These are phyloP conservation scores for Micropterix aruncella DNA, from an alignment of 2,888 invertebrate genomes.

Conservation along the genomic window DNA sequence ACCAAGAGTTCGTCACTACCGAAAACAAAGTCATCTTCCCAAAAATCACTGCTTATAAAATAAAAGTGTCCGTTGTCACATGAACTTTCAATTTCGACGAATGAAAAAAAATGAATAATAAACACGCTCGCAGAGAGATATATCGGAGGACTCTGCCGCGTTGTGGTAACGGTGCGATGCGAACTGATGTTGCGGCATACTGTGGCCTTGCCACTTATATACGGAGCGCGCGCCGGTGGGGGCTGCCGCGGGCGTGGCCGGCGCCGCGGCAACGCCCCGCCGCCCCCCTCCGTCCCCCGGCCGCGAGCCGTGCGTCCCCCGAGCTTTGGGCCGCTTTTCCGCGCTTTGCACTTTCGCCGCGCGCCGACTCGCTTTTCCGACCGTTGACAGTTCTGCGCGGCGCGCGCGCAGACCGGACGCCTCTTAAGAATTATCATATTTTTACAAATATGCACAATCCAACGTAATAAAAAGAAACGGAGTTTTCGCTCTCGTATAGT, in stretches of 20 bases:
- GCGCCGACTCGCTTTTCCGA: no score
- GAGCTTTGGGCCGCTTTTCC: conserved; percentile 3
- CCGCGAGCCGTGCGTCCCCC: conserved; percentile 5
- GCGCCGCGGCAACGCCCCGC: conserved; percentile 7
- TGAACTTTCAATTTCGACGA: conserved; percentile 2
- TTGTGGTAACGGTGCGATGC: conserved; percentile 23
- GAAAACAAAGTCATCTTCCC: conserved; percentile 9
- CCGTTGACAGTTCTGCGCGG: no score
- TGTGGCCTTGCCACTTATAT: conserved; percentile 38
- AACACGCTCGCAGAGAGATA: conserved; percentile 18
- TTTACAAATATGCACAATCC: no score
- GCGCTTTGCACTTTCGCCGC: no score
- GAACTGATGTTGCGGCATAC: conserved; percentile 31
- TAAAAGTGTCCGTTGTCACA: conserved; percentile 2
- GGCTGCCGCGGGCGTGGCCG: conserved; percentile 19
- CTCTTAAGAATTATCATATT: no score
- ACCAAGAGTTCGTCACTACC: conserved; percentile 30
- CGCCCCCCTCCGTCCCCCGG: conserved; percentile 3
- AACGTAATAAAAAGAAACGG: no score
- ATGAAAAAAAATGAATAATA: no score
- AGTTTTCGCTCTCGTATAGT: no score
- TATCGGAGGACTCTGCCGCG: conserved; percentile 33
- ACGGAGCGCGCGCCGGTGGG: conserved; percentile 25
- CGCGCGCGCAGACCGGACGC: no score
- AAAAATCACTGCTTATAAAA: conserved; percentile 2